These are phyloP conservation scores for Rhopilema esculentum DNA, from an alignment of 30 jellyfish, hydroid and myxozoan genomes.

Conservation along the genomic window DNA sequence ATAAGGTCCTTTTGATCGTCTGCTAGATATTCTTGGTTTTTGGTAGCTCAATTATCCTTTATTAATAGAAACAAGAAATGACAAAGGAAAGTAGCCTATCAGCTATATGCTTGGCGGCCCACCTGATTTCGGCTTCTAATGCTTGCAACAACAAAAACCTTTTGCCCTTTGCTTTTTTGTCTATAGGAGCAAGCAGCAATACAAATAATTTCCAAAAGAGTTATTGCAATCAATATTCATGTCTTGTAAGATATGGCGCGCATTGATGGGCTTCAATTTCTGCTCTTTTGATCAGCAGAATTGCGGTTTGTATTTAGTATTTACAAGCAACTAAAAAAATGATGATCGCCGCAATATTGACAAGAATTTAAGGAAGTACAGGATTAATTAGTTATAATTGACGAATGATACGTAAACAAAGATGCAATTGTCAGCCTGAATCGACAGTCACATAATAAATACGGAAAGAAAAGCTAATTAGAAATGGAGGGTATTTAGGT, in stretches of 20 bases:
- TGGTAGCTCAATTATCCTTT: no score
- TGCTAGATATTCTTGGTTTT: no score
- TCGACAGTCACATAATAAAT: not conserved
- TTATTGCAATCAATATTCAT: not conserved
- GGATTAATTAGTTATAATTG: not conserved
- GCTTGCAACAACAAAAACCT: not conserved
- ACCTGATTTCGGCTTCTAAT: not conserved
- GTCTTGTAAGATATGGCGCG: not conserved
- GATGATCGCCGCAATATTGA: not conserved
- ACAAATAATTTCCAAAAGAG: not conserved
- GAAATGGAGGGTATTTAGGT: not conserved
- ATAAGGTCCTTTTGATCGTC: not conserved
- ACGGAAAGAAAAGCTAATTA: not conserved
- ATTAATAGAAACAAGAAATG: no score
- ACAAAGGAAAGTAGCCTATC: no score
- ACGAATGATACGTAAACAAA: not conserved
- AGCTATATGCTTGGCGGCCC: not conserved
- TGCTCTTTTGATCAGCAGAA: not conserved
- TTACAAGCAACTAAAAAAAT: not conserved
- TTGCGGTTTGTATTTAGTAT: not conserved
- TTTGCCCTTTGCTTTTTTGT: not conserved
- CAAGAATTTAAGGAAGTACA: not conserved
- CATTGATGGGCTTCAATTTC: not conserved
- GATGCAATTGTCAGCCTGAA: not conserved
- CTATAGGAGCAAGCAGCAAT: not conserved